Evolutionary conservation across 2,888 invertebrate species (phyloP).

Genomic region (Scaptomyza polygonia): DNA sequence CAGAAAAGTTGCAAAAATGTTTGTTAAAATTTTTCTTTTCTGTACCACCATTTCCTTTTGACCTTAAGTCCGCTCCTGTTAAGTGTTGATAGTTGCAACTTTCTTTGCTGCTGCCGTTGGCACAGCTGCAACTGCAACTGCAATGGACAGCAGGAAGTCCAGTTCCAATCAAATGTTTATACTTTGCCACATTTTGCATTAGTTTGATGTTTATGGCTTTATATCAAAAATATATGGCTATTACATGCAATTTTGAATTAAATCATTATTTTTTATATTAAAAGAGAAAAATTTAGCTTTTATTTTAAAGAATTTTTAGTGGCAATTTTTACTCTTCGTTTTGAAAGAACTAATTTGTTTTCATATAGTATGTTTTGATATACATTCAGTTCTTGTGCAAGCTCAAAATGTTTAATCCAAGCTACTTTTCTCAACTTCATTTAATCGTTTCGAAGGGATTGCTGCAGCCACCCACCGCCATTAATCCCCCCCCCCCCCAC

Average conservation of each 20-base stretch:
- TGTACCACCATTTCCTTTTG: too few species aligned
- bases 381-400: conserved; percentile 21
- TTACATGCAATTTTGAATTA: background rate
- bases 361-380: too few species aligned
- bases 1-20: too few species aligned
- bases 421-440: conserved; percentile 20
- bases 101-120: conserved; percentile 38
- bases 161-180: conserved; percentile 23
- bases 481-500: background rate
- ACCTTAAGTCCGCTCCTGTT: conserved; percentile 21
- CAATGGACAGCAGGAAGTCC: conserved; percentile 34
- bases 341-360: too few species aligned
- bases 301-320: too few species aligned
- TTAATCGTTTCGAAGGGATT: conserved; percentile 13
- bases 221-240: background rate
- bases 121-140: conserved; percentile 35
- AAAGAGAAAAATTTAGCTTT: too few species aligned
- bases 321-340: too few species aligned
- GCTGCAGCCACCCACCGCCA: conserved; percentile 9
- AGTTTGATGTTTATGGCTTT: conserved; percentile 10
- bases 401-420: background rate
- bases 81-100: conserved; percentile 25
- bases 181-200: conserved; percentile 3
- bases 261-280: background rate
- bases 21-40: too few species aligned